These are phyloP conservation scores for Fratercula arctica DNA, from an alignment of 2,797 vertebrate species.

Conservation along the genomic window DNA sequence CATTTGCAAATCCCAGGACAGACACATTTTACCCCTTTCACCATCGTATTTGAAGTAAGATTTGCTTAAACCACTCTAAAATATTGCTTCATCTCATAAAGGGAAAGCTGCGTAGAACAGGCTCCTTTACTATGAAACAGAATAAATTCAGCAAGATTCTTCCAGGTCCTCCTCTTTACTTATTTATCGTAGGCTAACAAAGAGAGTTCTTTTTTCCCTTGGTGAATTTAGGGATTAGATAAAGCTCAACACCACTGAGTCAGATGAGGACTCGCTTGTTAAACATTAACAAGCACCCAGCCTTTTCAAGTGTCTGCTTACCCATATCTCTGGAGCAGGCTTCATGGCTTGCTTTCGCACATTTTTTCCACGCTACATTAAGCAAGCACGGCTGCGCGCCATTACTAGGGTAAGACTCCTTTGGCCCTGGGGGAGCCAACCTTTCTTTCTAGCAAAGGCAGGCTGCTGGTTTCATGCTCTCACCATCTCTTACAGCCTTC, in stretches of 20 bases:
- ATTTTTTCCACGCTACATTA: fast-evolving
- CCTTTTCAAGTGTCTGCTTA: constrained; percentile 27
- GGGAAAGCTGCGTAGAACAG: neutral
- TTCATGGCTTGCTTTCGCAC: neutral
- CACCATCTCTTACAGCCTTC: neutral
- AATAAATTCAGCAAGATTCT: neutral
- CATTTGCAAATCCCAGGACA: neutral
- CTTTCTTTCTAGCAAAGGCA: neutral
- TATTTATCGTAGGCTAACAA: constrained; percentile 3
- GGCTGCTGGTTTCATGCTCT: neutral
- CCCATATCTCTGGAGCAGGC: neutral
- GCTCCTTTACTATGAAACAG: neutral
- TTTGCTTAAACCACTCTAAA: constrained; percentile 9
- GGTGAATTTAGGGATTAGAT: constrained; percentile 46
- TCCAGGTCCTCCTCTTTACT: constrained; percentile 6
- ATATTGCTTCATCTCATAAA: neutral
- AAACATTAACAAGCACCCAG: constrained; percentile 55
- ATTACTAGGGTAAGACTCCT: neutral
- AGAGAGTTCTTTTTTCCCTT: neutral
- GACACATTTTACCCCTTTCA: neutral
- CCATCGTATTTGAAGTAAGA: neutral
- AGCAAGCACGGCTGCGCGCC: neutral
- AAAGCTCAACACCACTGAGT: constrained; percentile 25
- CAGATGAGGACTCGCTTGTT: constrained; percentile 32
- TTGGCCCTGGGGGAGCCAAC: neutral